A percentile compares a stretch with the other conserved stretches of the same genome.
phyloP scores from a whole-genome alignment of 2,113 vertebrate genomes.

The Boleophthalmus pectinirostris region DNA sequence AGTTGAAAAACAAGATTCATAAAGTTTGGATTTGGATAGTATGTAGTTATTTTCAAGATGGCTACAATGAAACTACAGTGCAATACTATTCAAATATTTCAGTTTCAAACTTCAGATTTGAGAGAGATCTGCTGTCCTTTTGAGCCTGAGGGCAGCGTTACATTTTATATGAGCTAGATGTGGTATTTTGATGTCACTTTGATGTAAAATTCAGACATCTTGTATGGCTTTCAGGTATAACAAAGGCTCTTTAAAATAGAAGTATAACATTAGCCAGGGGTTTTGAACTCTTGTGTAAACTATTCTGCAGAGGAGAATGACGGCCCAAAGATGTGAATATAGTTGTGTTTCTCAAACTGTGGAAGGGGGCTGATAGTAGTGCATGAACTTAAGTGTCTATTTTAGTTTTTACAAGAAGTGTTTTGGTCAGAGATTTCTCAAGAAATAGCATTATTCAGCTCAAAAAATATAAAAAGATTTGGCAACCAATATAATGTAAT shows the following conservation, averaged over 20 bases:
- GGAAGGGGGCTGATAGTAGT: no score
- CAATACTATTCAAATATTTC: not conserved
- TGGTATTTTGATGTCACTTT: conserved; percentile 23
- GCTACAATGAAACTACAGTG: no score
- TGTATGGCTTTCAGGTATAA: not conserved
- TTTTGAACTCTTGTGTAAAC: conserved; percentile 33
- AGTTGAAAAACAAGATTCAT: no score
- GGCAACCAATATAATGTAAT: no score
- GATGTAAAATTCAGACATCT: conserved; percentile 6
- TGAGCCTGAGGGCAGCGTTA: conserved; percentile 16
- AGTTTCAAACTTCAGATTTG: not conserved
- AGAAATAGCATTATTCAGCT: no score
- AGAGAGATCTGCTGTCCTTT: not conserved
- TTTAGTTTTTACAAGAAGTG: not conserved
- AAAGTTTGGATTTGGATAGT: no score
- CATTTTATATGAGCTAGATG: conserved; percentile 29
- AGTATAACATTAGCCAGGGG: conserved; percentile 27
- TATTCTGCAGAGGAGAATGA: conserved; percentile 6
- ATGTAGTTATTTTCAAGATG: no score
- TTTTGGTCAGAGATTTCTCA: no score
- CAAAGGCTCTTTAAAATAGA: conserved; percentile 5
- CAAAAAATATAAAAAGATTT: no score
- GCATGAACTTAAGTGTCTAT: not conserved
- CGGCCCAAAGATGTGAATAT: conserved; percentile 10
- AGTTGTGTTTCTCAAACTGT: not conserved